Percentiles rank a stretch among this genome's conserved stretches.
Conservation (phyloP, 2,888 invertebrate species). For the Ptychoptera albimana region DNA sequence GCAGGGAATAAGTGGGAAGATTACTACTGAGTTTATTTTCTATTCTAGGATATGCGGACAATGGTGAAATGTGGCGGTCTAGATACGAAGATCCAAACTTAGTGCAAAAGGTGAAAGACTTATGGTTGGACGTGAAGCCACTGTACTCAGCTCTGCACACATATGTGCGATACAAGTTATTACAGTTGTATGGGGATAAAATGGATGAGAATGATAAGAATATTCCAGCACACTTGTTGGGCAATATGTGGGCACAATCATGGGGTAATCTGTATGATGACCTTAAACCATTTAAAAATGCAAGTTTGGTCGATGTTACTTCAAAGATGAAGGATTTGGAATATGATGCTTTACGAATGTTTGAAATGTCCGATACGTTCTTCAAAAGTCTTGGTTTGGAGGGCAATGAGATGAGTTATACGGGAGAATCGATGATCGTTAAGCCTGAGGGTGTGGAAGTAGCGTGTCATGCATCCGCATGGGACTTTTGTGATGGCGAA, state of each 20-base stretch:
- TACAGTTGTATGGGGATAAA: conserved; percentile 13
- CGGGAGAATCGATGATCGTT: conserved; percentile 31
- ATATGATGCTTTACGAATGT: conserved; percentile 24
- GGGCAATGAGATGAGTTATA: conserved; percentile 32
- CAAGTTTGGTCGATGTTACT: conserved; percentile 31
- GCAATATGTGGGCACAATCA: conserved; percentile 28
- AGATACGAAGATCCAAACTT: conserved; percentile 27
- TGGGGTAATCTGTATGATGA: conserved; percentile 30
- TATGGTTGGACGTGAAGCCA: conserved; percentile 6
- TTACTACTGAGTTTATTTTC: too few species aligned
- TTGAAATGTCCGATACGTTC: conserved; percentile 33
- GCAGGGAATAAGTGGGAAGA: too few species aligned
- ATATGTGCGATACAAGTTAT: conserved; percentile 5
- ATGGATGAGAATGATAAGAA: conserved; percentile 22
- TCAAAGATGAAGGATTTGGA: conserved; percentile 26
- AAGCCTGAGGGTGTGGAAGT: conserved; percentile 35
- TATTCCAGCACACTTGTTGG: conserved; percentile 38
- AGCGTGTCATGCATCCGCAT: conserved; percentile 39
- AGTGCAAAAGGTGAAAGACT: conserved; percentile 5
- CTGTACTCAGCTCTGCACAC: conserved; percentile 6
- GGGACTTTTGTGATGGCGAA: conserved; percentile 37
- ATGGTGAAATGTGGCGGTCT: conserved; percentile 36
- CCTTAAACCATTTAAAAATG: conserved; percentile 24
- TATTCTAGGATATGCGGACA: conserved; percentile 39
- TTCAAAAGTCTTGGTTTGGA: conserved; percentile 32